These are phyloP conservation scores for Hydriomena furcata DNA, from an alignment of 2,888 invertebrate genomes.

Conservation along the genomic window DNA sequence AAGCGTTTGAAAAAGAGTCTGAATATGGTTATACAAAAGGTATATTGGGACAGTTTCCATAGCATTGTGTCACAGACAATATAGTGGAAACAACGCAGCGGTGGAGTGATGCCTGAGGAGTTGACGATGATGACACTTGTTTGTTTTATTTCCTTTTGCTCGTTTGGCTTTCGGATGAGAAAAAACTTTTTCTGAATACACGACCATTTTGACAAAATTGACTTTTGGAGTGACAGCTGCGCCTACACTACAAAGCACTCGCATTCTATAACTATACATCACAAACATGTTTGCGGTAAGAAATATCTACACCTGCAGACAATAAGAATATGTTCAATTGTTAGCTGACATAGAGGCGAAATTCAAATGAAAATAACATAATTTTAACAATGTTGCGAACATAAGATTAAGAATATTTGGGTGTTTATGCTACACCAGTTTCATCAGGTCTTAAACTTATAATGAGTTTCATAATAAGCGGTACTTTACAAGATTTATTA, in stretches of 20 bases:
- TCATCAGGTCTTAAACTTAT: conserved; percentile 33
- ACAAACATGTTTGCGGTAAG: conserved; percentile 16
- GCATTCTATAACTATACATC: conserved; percentile 28
- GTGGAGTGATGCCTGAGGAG: conserved; percentile 50
- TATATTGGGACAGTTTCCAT: conserved; percentile 28
- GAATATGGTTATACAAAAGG: conserved; percentile 24
- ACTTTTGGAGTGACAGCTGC: conserved; percentile 73
- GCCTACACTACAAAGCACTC: conserved; percentile 35
- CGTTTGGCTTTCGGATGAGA: conserved; percentile 61
- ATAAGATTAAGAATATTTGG: neutral
- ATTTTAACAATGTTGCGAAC: neutral
- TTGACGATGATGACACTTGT: conserved; percentile 77
- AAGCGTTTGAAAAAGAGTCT: conserved; percentile 2
- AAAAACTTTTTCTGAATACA: conserved; percentile 63
- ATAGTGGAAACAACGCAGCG: conserved; percentile 48
- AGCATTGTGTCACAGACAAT: conserved; percentile 34
- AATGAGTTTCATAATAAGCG: conserved; percentile 37
- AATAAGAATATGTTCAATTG: neutral
- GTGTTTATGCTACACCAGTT: conserved; percentile 19
- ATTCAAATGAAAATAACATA: neutral
- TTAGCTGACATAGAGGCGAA: neutral
- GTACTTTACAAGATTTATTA: conserved; percentile 50
- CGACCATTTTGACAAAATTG: conserved; percentile 69
- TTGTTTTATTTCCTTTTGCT: conserved; percentile 71
- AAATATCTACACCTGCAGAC: conserved; percentile 7